Evolutionary conservation across 2,797 vertebrate genomes (phyloP), one percentile per base, ranked within the genome.

Genomic region (Gorsachius magnificus): DNA sequence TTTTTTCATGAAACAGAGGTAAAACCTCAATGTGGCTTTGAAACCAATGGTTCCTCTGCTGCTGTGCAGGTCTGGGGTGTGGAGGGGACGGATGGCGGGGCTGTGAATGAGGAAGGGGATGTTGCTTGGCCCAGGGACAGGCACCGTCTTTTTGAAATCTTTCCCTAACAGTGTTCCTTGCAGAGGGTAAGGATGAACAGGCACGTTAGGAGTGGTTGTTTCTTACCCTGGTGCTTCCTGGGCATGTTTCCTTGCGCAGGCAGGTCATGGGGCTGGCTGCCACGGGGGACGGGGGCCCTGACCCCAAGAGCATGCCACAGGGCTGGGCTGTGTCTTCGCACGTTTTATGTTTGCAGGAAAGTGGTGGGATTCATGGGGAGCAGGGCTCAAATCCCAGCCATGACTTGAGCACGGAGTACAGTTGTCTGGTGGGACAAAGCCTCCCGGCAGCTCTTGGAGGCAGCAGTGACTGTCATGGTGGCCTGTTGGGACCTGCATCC

Each of bases 301-400:
- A n/a, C 11, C 5, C 46, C 3, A 2, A 48, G 35, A 54, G n/a
- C 1, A 1, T 64, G 29, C 43, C 1, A 0, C 8, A 5, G 72
- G 11, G 14, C 43, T 51, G 46, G 76, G n/a, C 64, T 69, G 21
- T 1, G 0, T 43, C 51, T 61, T 61, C 0, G 1, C 15, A 1
- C 1, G 0, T 43, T 41, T 36, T 26, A 5, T 31, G 10, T 63
- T 41, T 74, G 61, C 38, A 45, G 74, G 61, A 58, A 70, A 35
- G 21, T 65, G 36, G 18, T 90, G 61, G 72, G 48, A 33, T 86
- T 77, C 65, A 12, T 19, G 1, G 2, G 61, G 43, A 81, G 48
- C 31, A 51, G 65, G 69, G 21, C 72, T 60, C 48, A 54, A 48
- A 41, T 61, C 33, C 29, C 58, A 46, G 72, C 26, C 0, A 0